Conservation (phyloP, 2,888 invertebrate species). For the Ormyrus thymus region DNA sequence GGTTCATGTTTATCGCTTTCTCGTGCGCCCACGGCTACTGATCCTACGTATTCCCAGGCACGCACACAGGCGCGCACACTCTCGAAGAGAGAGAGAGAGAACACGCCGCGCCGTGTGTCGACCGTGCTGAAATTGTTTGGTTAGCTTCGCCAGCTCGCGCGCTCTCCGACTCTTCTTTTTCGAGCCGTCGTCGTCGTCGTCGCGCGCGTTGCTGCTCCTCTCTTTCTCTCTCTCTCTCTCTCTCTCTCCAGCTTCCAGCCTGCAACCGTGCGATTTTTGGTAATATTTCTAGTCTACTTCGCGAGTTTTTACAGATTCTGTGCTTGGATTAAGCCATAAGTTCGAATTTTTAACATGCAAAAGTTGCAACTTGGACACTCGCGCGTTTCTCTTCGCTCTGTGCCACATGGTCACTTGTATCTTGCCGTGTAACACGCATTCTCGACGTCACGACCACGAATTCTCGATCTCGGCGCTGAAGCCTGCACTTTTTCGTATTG, state of each 20-base stretch:
- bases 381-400: conserved; percentile 41
- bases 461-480: background rate
- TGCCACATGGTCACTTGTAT: conserved; percentile 55
- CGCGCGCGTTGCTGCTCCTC: too few species aligned
- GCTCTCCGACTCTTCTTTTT: conserved; percentile 1
- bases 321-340: background rate
- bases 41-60: background rate
- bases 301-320: background rate
- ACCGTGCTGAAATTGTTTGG: conserved; percentile 49
- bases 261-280: background rate
- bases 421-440: background rate
- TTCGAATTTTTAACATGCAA: background rate
- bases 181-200: background rate
- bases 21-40: too few species aligned
- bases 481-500: background rate
- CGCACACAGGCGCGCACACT: background rate
- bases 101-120: conserved; percentile 49
- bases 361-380: conserved; percentile 39
- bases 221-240: background rate
- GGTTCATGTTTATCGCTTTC: background rate
- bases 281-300: background rate
- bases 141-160: conserved; percentile 55
- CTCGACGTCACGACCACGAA: background rate
- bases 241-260: background rate
- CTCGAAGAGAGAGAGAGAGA: conserved; percentile 24